Evolutionary conservation across 2,888 invertebrate genomes (phyloP).

Genomic region (Chironomus tentans): DNA sequence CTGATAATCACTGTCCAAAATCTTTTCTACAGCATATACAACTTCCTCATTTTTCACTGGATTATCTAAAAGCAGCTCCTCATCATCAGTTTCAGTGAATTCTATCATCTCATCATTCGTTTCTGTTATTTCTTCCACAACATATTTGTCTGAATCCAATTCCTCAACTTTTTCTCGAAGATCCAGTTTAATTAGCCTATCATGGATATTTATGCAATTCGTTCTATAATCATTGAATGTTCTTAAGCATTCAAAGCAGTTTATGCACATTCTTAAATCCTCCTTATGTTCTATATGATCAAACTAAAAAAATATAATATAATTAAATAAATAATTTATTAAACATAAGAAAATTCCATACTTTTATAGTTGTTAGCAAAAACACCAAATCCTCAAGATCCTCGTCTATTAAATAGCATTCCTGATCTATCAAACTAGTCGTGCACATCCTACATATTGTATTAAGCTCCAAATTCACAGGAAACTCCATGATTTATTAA

Average conservation of each 20-base stretch:
- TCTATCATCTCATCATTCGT: not conserved
- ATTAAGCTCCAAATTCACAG: not conserved
- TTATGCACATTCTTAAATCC: not conserved
- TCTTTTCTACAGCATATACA: not conserved
- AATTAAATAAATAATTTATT: not conserved
- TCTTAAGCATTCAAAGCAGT: not conserved
- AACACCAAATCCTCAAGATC: not conserved
- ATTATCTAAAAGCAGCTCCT: not conserved
- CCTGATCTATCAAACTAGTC: not conserved
- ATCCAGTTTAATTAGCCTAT: not conserved
- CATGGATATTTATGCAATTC: not conserved
- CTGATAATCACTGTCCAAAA: not conserved
- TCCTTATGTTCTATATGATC: not conserved
- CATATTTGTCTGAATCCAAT: not conserved
- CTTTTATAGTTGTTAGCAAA: not conserved
- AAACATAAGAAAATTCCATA: not conserved
- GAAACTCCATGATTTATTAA: not conserved
- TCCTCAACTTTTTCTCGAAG: not conserved
- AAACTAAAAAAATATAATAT: not conserved
- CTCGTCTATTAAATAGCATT: constrained; percentile 9
- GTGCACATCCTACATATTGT: constrained; percentile 1
- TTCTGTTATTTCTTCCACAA: not conserved
- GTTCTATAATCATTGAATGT: not conserved
- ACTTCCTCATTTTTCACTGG: not conserved
- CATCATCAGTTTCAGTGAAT: not conserved